Evolutionary conservation across 2,113 vertebrate genomes (phyloP).

Genomic region (Amia ocellicauda): DNA sequence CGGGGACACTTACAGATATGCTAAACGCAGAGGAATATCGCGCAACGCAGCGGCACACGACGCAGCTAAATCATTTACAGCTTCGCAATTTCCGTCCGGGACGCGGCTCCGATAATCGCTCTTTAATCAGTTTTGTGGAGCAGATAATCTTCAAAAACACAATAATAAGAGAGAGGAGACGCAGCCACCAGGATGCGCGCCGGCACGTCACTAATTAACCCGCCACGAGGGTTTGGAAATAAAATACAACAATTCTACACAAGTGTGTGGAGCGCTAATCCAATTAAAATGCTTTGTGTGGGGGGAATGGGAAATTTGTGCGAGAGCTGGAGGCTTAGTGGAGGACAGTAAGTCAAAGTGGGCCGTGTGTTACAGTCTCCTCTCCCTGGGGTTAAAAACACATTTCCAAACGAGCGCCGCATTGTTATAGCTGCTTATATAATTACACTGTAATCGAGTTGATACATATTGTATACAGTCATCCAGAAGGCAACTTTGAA

Average conservation of each 20-base stretch:
- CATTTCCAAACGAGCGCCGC: conserved; percentile 14
- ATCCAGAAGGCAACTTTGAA: neutral
- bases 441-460: conserved; percentile 10
- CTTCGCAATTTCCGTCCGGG: conserved; percentile 22
- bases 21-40: conserved; percentile 4
- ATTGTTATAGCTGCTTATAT: conserved; percentile 2
- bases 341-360: neutral
- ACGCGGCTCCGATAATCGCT: conserved; percentile 13
- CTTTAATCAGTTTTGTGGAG: conserved; percentile 28
- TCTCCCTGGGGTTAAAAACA: conserved; percentile 8
- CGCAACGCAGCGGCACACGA: neutral
- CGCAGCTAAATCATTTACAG: conserved; percentile 23
- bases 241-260: conserved; percentile 20
- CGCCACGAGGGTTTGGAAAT: conserved; percentile 14
- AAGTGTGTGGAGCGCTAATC: conserved; percentile 19
- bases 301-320: neutral
- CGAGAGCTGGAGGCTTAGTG: conserved; percentile 5
- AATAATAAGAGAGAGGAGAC: conserved; percentile 14
- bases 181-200: conserved; percentile 12
- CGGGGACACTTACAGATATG: conserved; percentile 1
- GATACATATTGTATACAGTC: neutral
- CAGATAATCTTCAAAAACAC: conserved; percentile 20
- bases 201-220: conserved; percentile 9
- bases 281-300: conserved; percentile 18
- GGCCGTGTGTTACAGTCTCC: neutral